Evolutionary conservation across 2,888 invertebrate genomes (phyloP).

Genomic region (Eucriotettix oculatus): DNA sequence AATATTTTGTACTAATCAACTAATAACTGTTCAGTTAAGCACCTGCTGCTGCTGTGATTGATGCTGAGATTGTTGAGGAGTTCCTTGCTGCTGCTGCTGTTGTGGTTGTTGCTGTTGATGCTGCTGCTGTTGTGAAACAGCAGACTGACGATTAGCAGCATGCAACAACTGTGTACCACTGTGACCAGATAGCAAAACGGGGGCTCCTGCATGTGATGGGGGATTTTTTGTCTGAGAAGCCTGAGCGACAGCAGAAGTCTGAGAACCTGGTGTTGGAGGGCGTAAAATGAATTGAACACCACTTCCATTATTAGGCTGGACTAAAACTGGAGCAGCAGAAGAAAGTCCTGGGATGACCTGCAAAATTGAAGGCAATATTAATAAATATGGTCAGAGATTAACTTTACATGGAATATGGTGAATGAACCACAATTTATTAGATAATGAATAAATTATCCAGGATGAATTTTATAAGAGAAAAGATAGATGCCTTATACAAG

Average conservation of each 20-base stretch:
- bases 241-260: conserved; percentile 1
- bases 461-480: no score
- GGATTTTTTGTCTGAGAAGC: neutral
- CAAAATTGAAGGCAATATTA: conserved; percentile 3
- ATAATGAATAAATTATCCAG: neutral
- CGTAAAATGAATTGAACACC: conserved; percentile 55
- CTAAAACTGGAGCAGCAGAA: conserved; percentile 33
- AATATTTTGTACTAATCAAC: no score
- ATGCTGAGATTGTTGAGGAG: conserved; percentile 11
- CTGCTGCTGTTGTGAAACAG: conserved; percentile 1
- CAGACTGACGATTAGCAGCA: conserved; percentile 14
- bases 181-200: conserved; percentile 6
- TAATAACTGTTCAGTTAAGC: neutral
- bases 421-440: neutral
- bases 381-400: neutral
- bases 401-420: neutral
- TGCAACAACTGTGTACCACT: conserved; percentile 7
- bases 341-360: conserved; percentile 19
- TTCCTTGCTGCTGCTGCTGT: conserved; percentile 13
- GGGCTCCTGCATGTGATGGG: neutral
- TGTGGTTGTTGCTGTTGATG: conserved; percentile 13
- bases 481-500: no score
- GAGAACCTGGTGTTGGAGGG: conserved; percentile 38
- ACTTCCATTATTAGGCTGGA: conserved; percentile 41
- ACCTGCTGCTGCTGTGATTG: conserved; percentile 2